Conservation (phyloP, 2,888 invertebrate genomes). For the Thecophora atra region DNA sequence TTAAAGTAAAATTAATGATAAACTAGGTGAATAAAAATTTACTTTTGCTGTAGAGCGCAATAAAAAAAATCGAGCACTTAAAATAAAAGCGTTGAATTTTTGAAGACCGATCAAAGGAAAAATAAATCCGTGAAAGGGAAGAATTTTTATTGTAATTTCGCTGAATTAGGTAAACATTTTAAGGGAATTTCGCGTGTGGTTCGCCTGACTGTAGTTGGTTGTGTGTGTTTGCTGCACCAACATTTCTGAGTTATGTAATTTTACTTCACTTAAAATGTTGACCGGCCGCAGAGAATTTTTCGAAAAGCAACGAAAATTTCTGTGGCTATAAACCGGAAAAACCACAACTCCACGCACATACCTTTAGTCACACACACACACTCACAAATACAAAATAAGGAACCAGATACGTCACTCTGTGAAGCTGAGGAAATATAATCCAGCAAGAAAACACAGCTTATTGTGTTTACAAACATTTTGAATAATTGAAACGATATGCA, state of each 20-base stretch:
- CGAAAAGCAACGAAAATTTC: constrained; percentile 4
- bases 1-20: no score
- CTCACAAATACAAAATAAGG: not conserved
- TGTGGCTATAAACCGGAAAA: not conserved
- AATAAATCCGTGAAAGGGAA: no score
- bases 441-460: not conserved
- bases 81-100: no score
- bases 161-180: not conserved
- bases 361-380: not conserved
- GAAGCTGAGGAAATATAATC: not conserved
- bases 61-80: no score
- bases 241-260: not conserved
- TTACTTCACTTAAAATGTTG: constrained; percentile 1
- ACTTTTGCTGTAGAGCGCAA: no score
- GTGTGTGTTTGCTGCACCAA: not conserved
- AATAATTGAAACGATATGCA: constrained; percentile 12
- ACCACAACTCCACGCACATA: not conserved
- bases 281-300: constrained; percentile 4
- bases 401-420: not conserved
- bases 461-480: constrained; percentile 8
- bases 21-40: no score
- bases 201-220: not conserved
- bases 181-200: not conserved
- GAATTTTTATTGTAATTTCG: not conserved
- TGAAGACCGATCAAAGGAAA: no score